These are phyloP conservation scores for Amphiura filiformis DNA, from an alignment of 35 echinoderm and acorn worm genomes.

Conservation along the genomic window DNA sequence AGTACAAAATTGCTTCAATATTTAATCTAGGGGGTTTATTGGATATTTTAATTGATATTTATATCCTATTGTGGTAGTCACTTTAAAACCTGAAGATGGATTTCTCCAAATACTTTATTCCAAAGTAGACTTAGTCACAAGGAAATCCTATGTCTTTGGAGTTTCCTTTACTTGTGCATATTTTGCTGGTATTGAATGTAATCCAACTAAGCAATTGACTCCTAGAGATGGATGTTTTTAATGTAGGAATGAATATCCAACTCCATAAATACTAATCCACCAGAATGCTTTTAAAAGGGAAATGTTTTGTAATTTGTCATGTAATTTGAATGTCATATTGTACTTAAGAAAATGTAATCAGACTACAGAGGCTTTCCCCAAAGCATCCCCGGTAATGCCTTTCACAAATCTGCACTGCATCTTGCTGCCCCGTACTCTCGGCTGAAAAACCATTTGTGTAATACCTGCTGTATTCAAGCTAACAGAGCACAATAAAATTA, in stretches of 20 bases:
- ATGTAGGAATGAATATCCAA: background rate
- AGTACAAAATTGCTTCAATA: too few species aligned
- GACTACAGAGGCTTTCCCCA: background rate
- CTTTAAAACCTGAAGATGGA: too few species aligned
- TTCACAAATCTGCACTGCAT: background rate
- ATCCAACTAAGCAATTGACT: too few species aligned
- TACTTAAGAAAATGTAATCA: background rate
- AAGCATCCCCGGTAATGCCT: background rate
- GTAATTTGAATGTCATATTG: background rate
- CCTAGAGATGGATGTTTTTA: background rate
- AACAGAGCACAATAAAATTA: constrained; percentile 9
- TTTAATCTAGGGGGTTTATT: too few species aligned
- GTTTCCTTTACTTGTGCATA: too few species aligned
- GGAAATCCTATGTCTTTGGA: too few species aligned
- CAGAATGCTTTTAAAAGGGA: background rate
- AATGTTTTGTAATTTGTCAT: background rate
- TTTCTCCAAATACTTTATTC: too few species aligned
- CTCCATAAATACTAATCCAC: background rate
- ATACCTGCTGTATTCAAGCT: background rate
- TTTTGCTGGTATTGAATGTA: too few species aligned
- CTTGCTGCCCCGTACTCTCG: background rate
- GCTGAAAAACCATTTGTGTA: constrained; percentile 1
- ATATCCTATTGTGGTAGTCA: too few species aligned
- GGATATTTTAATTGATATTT: too few species aligned
- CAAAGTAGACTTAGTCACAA: too few species aligned